Evolutionary conservation across 2,797 vertebrate species (phyloP).

Genomic region (Tamandua tetradactyla): DNA sequence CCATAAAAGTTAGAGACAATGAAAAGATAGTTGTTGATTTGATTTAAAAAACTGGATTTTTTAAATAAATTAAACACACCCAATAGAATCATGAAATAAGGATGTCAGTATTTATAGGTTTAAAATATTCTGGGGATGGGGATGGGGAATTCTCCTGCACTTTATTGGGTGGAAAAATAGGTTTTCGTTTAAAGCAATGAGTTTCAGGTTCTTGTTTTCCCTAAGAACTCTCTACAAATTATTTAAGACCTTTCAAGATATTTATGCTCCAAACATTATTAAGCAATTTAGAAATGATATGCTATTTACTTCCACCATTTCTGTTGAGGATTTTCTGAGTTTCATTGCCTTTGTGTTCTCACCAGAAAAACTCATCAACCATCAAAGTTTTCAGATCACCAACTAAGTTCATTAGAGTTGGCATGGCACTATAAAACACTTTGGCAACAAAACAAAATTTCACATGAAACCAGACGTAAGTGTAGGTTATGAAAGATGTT

Average conservation of each 20-base stretch:
- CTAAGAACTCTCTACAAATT: conserved; percentile 19
- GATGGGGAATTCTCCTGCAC: not conserved
- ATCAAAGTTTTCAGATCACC: conserved; percentile 67
- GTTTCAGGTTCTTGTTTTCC: conserved; percentile 9
- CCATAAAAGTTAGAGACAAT: no score
- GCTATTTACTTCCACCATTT: conserved; percentile 68
- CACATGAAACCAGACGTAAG: conserved; percentile 76
- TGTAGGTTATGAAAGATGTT: conserved; percentile 72
- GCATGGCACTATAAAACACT: conserved; percentile 78
- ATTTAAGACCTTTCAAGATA: conserved; percentile 55
- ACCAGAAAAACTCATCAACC: conserved; percentile 70
- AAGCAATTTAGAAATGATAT: conserved; percentile 69
- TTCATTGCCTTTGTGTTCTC: conserved; percentile 69
- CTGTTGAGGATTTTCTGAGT: conserved; percentile 70
- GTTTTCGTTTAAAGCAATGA: not conserved
- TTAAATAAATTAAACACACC: not conserved
- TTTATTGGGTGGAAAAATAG: not conserved
- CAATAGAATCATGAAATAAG: not conserved
- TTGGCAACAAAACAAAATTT: conserved; percentile 82
- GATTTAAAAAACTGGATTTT: not conserved
- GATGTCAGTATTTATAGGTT: not conserved
- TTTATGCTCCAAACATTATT: not conserved
- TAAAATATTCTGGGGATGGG: not conserved
- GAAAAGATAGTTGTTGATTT: not conserved
- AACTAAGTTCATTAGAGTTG: conserved; percentile 74